A percentile compares a stretch with the other conserved stretches of the same genome.
phyloP scores from a whole-genome alignment of 2,797 vertebrate species.

The Scarus forsteni region DNA sequence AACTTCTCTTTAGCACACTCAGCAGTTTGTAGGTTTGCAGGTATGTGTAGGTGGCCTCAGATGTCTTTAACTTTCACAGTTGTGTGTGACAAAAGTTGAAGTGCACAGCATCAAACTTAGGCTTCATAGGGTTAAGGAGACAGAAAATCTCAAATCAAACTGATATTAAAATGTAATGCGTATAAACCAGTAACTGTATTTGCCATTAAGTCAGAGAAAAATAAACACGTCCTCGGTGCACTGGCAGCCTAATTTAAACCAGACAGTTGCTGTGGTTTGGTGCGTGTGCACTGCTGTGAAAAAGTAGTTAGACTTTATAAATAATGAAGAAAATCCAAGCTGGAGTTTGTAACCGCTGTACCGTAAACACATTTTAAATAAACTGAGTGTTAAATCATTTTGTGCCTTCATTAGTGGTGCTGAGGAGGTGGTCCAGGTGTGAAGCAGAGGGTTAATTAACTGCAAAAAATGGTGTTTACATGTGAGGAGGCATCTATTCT shows the following conservation, averaged over 20 bases:
- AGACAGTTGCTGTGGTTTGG: conserved; percentile 30
- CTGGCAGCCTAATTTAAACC: not conserved
- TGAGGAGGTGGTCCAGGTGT: conserved; percentile 71
- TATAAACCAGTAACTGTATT: not conserved
- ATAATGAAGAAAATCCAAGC: conserved; percentile 51
- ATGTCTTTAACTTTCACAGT: not conserved
- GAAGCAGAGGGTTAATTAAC: conserved; percentile 47
- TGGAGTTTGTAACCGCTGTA: conserved; percentile 45
- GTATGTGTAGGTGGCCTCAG: not conserved
- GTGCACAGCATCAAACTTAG: not conserved
- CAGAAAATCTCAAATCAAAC: not conserved
- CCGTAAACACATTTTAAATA: conserved; percentile 60
- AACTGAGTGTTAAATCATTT: conserved; percentile 68
- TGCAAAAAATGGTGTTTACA: conserved; percentile 53
- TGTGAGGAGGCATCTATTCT: conserved; percentile 52
- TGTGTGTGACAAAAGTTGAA: not conserved
- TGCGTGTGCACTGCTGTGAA: conserved; percentile 29
- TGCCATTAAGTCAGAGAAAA: not conserved
- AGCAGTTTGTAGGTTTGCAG: conserved; percentile 4
- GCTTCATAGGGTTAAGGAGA: not conserved
- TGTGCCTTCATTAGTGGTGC: conserved; percentile 43
- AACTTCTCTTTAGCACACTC: conserved; percentile 12
- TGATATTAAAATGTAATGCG: not conserved
- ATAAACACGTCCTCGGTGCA: not conserved
- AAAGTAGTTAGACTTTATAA: conserved; percentile 44